Conservation (phyloP, 2,888 invertebrate genomes). For the Euplagia quadripunctaria region DNA sequence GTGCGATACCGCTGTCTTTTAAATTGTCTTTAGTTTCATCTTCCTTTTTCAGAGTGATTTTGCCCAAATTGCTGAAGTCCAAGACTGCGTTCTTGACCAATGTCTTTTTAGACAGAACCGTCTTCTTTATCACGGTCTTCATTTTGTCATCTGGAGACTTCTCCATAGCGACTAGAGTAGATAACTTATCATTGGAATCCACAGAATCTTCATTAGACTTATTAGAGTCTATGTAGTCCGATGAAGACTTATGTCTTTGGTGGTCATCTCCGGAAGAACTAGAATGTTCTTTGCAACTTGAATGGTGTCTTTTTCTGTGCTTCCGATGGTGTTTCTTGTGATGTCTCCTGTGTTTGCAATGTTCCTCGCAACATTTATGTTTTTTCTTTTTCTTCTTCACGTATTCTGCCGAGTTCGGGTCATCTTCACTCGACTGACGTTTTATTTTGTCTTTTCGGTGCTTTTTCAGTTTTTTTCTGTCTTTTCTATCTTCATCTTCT, state of each 20-base stretch:
- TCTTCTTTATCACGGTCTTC: constrained; percentile 81
- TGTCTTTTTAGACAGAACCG: constrained; percentile 74
- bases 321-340: constrained; percentile 93
- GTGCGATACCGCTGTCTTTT: constrained; percentile 79
- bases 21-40: constrained; percentile 73
- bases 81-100: constrained; percentile 77
- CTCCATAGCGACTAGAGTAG: constrained; percentile 76
- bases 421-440: constrained; percentile 79
- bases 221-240: constrained; percentile 78
- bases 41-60: constrained; percentile 67
- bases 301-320: constrained; percentile 92
- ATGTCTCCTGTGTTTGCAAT: constrained; percentile 91
- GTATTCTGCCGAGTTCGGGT: constrained; percentile 74
- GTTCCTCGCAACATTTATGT: constrained; percentile 90
- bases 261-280: constrained; percentile 86
- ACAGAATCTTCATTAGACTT: constrained; percentile 83
- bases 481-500: constrained; percentile 85
- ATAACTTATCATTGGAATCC: constrained; percentile 74
- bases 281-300: constrained; percentile 80
- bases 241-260: constrained; percentile 73
- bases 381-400: constrained; percentile 90
- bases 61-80: constrained; percentile 77
- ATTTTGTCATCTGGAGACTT: constrained; percentile 79
- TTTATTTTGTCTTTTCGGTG: constrained; percentile 89
- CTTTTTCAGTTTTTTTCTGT: constrained; percentile 90